Percentiles rank a stretch among this genome's conserved stretches.
Evolutionary conservation across 2,888 invertebrate genomes (phyloP).

Genomic region (Erebia palarica): DNA sequence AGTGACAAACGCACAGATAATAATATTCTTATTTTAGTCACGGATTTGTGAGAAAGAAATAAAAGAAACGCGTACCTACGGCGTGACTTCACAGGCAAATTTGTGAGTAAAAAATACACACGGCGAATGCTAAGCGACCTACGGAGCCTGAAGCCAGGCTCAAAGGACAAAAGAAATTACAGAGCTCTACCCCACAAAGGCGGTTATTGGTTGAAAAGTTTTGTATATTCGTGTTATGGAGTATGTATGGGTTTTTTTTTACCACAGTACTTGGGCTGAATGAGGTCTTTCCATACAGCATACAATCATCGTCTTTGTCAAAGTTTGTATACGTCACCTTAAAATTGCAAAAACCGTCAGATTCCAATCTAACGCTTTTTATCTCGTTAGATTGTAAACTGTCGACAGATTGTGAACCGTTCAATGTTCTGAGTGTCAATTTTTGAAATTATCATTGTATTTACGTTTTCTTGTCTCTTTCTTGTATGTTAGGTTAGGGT

Average conservation of each 20-base stretch:
- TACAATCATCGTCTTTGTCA: no score
- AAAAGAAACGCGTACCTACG: slow-evolving; percentile 57
- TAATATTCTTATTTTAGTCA: slow-evolving; percentile 60
- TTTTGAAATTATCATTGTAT: no score
- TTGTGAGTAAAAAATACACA: slow-evolving; percentile 45
- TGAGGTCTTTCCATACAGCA: no score
- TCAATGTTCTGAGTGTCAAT: no score
- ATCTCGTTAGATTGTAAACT: no score
- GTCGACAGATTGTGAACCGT: no score
- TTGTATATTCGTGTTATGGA: slow-evolving; percentile 4
- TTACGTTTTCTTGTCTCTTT: no score
- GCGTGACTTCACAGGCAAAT: slow-evolving; percentile 58
- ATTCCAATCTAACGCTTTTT: no score
- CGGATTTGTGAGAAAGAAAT: slow-evolving; percentile 62
- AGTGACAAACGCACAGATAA: slow-evolving; percentile 6
- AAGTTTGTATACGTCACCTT: no score
- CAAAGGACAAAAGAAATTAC: slow-evolving; percentile 33
- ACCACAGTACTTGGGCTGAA: neutral
- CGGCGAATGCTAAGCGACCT: slow-evolving; percentile 22
- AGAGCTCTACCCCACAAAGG: slow-evolving; percentile 17
- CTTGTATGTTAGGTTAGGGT: no score
- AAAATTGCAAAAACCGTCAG: no score
- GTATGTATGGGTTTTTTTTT: neutral
- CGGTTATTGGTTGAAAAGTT: slow-evolving; percentile 23
- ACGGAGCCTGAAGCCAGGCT: slow-evolving; percentile 22